A percentile compares a stretch with the other conserved stretches of the same genome.
These are phyloP conservation scores for Tachysurus fulvidraco DNA, from an alignment of 2,113 vertebrate species.

Conservation along the genomic window DNA sequence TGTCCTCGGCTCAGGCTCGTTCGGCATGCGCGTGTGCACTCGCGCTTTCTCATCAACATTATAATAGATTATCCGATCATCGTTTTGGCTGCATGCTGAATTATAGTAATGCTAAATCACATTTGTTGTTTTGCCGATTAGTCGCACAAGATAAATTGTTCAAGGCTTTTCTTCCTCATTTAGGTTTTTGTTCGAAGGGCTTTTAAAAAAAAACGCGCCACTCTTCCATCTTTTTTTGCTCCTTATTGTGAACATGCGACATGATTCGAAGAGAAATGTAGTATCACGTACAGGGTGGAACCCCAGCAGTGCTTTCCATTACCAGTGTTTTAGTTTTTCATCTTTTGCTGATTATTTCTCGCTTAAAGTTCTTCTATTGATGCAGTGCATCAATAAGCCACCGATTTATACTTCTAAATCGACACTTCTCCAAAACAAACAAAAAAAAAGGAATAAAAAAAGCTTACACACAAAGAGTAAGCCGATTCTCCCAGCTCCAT, in stretches of 20 bases:
- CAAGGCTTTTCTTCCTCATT: background rate
- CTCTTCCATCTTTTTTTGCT: background rate
- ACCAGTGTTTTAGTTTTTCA: constrained; percentile 4
- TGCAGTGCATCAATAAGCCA: constrained; percentile 20
- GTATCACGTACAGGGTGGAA: constrained; percentile 11
- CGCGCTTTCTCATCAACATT: background rate
- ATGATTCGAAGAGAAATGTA: constrained; percentile 2
- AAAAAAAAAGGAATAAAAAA: background rate
- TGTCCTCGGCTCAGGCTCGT: constrained; percentile 11
- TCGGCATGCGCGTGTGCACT: background rate
- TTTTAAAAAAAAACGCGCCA: too few relatives aligned
- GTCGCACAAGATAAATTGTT: constrained; percentile 30
- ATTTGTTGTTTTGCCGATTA: constrained; percentile 26
- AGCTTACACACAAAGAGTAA: constrained; percentile 9
- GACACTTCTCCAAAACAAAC: background rate
- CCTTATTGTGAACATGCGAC: too few relatives aligned
- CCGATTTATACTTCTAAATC: constrained; percentile 41
- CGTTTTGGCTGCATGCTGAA: constrained; percentile 13
- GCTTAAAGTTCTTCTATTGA: constrained; percentile 4
- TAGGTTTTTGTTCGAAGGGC: background rate
- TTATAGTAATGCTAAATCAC: constrained; percentile 38
- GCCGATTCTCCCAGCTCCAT: constrained; percentile 34
- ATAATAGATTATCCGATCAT: constrained; percentile 20
- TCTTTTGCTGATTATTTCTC: constrained; percentile 33
- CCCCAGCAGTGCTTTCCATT: constrained; percentile 18